Conservation (phyloP, 2,888 invertebrate species). For the Hirtodrosophila histrioides region DNA sequence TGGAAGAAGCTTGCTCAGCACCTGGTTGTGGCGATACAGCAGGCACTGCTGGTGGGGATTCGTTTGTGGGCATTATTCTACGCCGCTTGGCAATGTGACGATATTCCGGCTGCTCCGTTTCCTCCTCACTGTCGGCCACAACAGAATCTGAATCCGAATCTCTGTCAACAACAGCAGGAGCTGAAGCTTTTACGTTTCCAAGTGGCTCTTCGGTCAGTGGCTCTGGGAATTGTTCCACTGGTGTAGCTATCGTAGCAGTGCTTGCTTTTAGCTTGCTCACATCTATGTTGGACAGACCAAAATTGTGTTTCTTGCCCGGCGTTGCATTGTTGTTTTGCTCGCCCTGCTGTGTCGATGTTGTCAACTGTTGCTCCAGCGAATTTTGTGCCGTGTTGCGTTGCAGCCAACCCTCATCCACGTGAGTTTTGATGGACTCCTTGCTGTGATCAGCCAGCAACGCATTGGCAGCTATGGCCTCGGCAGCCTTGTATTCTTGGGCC, state of each 20-base stretch:
- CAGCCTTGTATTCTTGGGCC: slow-evolving; percentile 75
- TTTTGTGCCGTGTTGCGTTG: slow-evolving; percentile 77
- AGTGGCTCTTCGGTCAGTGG: neutral
- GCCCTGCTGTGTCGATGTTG: neutral
- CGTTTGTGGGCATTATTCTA: slow-evolving; percentile 76
- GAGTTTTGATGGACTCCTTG: slow-evolving; percentile 62
- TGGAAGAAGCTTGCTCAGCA: neutral
- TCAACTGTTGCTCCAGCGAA: slow-evolving; percentile 23
- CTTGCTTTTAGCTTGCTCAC: slow-evolving; percentile 57
- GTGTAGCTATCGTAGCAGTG: too few species aligned
- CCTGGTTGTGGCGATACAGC: neutral
- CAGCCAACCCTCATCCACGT: slow-evolving; percentile 87
- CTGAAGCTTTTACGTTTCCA: neutral
- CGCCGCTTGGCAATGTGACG: slow-evolving; percentile 87
- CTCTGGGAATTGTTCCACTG: neutral
- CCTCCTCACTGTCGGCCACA: slow-evolving; percentile 89
- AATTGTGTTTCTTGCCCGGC: slow-evolving; percentile 44
- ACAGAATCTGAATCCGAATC: slow-evolving; percentile 88
- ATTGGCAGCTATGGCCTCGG: slow-evolving; percentile 52
- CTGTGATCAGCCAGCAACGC: slow-evolving; percentile 48
- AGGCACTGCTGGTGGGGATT: slow-evolving; percentile 2
- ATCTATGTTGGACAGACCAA: slow-evolving; percentile 85
- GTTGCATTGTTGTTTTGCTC: slow-evolving; percentile 33
- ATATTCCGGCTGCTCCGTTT: slow-evolving; percentile 84
- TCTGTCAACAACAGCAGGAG: neutral